Percentiles rank a stretch among this genome's conserved stretches.
These are phyloP conservation scores for Drosophila acutilabella DNA, from an alignment of 2,888 invertebrate genomes.

Conservation along the genomic window DNA sequence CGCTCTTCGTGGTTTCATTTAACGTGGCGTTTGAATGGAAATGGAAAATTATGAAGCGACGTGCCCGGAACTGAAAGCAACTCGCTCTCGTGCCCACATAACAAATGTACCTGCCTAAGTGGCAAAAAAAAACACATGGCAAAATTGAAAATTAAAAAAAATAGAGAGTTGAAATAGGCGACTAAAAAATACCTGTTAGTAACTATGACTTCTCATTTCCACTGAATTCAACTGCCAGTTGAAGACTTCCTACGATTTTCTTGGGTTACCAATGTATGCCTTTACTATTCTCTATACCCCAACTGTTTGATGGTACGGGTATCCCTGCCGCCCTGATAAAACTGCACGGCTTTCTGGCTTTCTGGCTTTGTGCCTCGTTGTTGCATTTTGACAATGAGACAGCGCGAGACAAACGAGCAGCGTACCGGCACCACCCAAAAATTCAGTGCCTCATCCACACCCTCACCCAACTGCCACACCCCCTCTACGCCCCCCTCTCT, in stretches of 20 bases:
- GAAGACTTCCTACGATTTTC: too few relatives aligned
- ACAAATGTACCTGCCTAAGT: slow-evolving; percentile 78
- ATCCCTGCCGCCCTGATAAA: slow-evolving; percentile 40
- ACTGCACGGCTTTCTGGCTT: slow-evolving; percentile 66
- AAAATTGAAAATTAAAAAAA: slow-evolving; percentile 65
- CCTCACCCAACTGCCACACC: background rate
- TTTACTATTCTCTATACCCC: slow-evolving; percentile 2
- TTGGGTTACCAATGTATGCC: too few relatives aligned
- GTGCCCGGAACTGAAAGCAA: slow-evolving; percentile 65
- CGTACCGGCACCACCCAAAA: slow-evolving; percentile 31
- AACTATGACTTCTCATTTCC: background rate
- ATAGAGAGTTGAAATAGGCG: background rate
- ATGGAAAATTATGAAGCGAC: slow-evolving; percentile 79
- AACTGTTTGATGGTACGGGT: background rate
- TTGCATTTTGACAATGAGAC: slow-evolving; percentile 78
- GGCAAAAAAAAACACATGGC: slow-evolving; percentile 55
- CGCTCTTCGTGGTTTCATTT: slow-evolving; percentile 63
- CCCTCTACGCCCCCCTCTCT: slow-evolving; percentile 7
- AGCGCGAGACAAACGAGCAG: slow-evolving; percentile 57
- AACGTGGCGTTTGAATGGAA: slow-evolving; percentile 64
- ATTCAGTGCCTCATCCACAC: background rate
- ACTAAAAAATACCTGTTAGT: slow-evolving; percentile 3
- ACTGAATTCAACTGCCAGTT: too few relatives aligned
- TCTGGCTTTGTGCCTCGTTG: slow-evolving; percentile 49
- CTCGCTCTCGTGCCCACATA: slow-evolving; percentile 64